A percentile compares a stretch with the other conserved stretches of the same genome.
Conservation (phyloP, 1,140 invertebrate species). For the Pectinophora gossypiella region DNA sequence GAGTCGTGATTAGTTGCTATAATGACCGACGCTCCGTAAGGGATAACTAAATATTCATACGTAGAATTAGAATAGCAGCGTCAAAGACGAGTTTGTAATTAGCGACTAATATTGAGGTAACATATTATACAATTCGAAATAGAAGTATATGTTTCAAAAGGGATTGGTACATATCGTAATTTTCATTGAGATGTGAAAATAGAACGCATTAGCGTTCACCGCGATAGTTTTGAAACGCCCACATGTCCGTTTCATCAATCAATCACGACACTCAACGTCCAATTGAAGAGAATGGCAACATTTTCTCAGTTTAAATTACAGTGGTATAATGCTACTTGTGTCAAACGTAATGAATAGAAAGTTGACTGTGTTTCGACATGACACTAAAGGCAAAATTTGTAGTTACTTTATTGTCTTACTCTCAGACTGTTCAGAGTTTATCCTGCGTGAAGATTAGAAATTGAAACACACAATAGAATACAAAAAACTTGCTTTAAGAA, state of each 20-base stretch:
- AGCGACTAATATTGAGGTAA: too few species aligned
- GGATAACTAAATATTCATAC: background rate
- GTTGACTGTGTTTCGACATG: too few species aligned
- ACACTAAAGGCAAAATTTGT: too few species aligned
- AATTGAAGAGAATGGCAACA: slow-evolving; percentile 1
- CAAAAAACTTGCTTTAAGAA: too few species aligned
- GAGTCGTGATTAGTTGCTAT: slow-evolving; percentile 15
- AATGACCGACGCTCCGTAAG: slow-evolving; percentile 16
- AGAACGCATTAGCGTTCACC: slow-evolving; percentile 14
- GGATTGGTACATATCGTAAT: background rate
- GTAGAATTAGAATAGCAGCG: background rate
- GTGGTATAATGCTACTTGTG: background rate
- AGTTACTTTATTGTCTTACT: too few species aligned
- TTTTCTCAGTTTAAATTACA: background rate
- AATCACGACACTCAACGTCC: slow-evolving; percentile 20
- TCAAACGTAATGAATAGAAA: background rate
- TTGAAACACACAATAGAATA: too few species aligned
- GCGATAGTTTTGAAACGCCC: slow-evolving; percentile 17
- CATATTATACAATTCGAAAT: background rate
- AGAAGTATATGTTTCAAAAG: background rate
- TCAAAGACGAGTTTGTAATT: background rate
- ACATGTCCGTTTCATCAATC: slow-evolving; percentile 24
- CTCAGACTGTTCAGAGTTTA: too few species aligned
- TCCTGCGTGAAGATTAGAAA: too few species aligned
- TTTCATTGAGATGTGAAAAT: slow-evolving; percentile 11